Percentiles rank a stretch among this genome's conserved stretches.
Evolutionary conservation across 2,888 invertebrate genomes (phyloP).

Genomic region (Melanostoma scalare): DNA sequence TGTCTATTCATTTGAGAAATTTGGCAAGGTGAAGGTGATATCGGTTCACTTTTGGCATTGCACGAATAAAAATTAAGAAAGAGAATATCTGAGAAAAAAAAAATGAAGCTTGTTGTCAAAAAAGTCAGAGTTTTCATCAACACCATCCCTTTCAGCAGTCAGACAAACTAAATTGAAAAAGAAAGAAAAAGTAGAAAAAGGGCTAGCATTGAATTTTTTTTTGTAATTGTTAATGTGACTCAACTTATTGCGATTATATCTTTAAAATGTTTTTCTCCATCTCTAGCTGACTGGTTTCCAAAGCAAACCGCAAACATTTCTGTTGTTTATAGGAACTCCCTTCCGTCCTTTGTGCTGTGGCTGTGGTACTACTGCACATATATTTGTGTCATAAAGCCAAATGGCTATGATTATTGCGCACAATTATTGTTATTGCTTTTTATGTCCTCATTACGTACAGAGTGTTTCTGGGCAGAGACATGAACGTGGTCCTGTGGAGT

Average conservation of each 20-base stretch:
- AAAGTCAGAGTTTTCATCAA: too few species aligned
- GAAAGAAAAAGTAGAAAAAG: conserved; percentile 36
- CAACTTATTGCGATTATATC: conserved; percentile 24
- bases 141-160: background rate
- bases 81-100: too few species aligned
- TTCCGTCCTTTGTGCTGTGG: background rate
- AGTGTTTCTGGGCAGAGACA: conserved; percentile 24
- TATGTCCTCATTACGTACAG: conserved; percentile 67
- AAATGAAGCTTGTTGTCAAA: too few species aligned
- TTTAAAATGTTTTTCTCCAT: background rate
- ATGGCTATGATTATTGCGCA: conserved; percentile 72
- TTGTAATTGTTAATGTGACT: conserved; percentile 23
- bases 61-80: background rate
- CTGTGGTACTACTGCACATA: conserved; percentile 18
- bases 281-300: conserved; percentile 20
- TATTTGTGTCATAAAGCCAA: conserved; percentile 61
- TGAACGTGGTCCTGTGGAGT: conserved; percentile 7
- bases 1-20: conserved; percentile 6
- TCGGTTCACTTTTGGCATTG: conserved; percentile 10
- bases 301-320: conserved; percentile 50
- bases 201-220: background rate
- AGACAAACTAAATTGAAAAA: background rate
- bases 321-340: conserved; percentile 23
- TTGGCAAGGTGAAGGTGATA: conserved; percentile 44
- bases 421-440: conserved; percentile 74